Evolutionary conservation across 2,888 invertebrate species (phyloP), one percentile per base, ranked within the genome.

Genomic region (Spialia ferax): DNA sequence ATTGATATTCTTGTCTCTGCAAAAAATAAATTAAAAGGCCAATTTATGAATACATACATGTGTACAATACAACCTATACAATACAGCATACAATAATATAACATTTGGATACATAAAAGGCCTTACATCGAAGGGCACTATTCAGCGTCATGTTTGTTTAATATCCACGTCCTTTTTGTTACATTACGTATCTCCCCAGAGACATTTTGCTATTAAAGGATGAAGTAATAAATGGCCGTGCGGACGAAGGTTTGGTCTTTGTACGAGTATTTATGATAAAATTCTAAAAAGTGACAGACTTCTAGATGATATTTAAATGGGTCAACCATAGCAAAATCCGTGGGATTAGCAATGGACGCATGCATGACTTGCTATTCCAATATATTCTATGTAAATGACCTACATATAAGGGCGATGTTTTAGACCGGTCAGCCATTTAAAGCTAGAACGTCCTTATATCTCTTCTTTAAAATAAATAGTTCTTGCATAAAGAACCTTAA

Each of bases 181-280:
- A 62, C 48, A 60, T 60, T 48, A 60, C 45, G 42, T 50, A 62
- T 62, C 38, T 52, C 62, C 62, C 62, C 23, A 38, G 62, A 62
- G 50, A 62, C 52, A 38, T 59, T 61, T 61, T 10, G 50, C 61
- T 48, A 62, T 62, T 62, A 62, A 62, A 62, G 62, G 62, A 62
- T 62, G 52, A 35, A 62, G 52, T 62, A 52, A 62, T 52, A 38
- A 62, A 61, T 50, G 52, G 23, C 52, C 52, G 62, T 5, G 35
- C 38, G 38, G 35, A 62, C 52, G 35, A 52, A 52, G 62, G 62
- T 38, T 32, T 52, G 35, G 22, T 35, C 59, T 15, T 26, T 50
- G 32, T 38, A 29, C 29, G 5, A 1, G 29, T 35, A 23, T 50
- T 50, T 22, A 50, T 61, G 35, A 32, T 32, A 48, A 32, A 61